Percentiles rank a stretch among this genome's conserved stretches.
Conservation (phyloP, 1,140 invertebrate species). For the Lucilia sericata region DNA sequence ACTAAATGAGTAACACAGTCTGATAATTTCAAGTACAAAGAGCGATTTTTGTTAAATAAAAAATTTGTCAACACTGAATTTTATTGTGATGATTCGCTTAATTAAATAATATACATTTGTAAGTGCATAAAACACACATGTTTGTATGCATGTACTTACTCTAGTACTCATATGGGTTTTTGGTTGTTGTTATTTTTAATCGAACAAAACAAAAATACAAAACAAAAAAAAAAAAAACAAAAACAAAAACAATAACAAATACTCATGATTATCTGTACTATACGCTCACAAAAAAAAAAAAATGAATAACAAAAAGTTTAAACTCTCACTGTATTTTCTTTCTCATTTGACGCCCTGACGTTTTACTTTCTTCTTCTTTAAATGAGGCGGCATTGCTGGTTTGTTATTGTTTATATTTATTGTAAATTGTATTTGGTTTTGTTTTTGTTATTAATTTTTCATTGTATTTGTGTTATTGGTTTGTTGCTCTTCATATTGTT, state of each 20-base stretch:
- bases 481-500: not conserved
- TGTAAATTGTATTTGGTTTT: not conserved
- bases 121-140: too few species aligned
- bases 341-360: not conserved
- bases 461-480: slow-evolving; percentile 32
- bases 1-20: too few species aligned
- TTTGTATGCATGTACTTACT: too few species aligned
- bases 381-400: not conserved
- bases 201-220: slow-evolving; percentile 10
- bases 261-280: not conserved
- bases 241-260: not conserved
- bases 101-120: too few species aligned
- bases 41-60: too few species aligned
- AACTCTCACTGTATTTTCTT: not conserved
- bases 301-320: not conserved
- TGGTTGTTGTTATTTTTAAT: slow-evolving; percentile 4
- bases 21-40: too few species aligned
- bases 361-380: not conserved
- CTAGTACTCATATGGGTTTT: not conserved
- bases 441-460: not conserved
- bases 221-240: not conserved
- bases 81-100: too few species aligned
- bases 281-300: not conserved
- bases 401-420: not conserved
- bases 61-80: too few species aligned